Evolutionary conservation across 64 coral and sea anemone species (phyloP), one percentile per base, ranked within the genome.

Genomic region (Porites australiensis): DNA sequence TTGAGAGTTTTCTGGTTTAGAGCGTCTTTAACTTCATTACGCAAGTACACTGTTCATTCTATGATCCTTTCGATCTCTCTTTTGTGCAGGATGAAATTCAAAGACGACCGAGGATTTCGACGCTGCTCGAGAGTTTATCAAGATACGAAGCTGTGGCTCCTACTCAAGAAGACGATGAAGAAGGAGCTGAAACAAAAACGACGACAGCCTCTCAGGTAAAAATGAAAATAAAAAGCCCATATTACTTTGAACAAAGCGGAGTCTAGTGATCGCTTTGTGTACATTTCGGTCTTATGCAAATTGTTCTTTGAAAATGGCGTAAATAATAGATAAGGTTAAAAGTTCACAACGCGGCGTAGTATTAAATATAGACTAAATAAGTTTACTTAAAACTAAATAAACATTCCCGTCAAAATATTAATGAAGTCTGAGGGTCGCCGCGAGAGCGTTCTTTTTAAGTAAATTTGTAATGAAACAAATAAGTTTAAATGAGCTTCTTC

Each of bases 61-160:
- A 37, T 37, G 74, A 82, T 72, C 20, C 76, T 14, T 61, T 70
- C 74, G 44, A 75, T 62, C 51, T 67, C 5, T 80, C 13, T 83
- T 74, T 73, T 46, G 50, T 82, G 21, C 70, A 97, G 95, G 95
- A 97, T 94, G 95, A 97, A 80, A 89, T 97, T 12, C 95, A 94
- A 9, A 81, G 91, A 49, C 57, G 92, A 58, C 95, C 95, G 18
- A 97, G 87, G 75, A 97, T 97, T 66, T 97, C 92, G 21, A 87
- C 95, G 13, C 88, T 94, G 15, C 77, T 97, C 23, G 86, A 93
- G 37, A 90, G 63, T 60, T 69, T 97, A 63, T 88, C 95, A 13
- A 97, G 62, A 71, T 97, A 97, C 77, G 95, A 97, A 91, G 95
- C 92, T 57, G 94, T 92, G 20, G 92, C 88, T 0, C 89, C 92